Base-by-base conservation (phyloP, 2,797 vertebrate species). In the Denticeps clupeoides region DNA sequence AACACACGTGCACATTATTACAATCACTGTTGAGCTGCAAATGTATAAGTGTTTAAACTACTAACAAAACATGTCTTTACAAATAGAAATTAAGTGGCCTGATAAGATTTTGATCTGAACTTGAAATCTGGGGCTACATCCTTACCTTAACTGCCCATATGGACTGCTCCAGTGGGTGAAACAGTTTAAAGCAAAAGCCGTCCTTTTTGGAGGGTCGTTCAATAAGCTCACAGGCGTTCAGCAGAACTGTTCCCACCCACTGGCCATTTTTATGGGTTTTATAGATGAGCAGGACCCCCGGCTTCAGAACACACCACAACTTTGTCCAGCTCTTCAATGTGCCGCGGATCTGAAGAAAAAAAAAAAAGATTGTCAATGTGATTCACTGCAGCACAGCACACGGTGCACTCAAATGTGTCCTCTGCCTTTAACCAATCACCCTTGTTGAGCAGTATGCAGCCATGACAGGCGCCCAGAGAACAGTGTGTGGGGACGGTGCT, bases 271-370 rank as follows among this genome's bases (percentile, higher is more conserved):
- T 95, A 47, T 89, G 84, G 19, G 89, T 97, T 81, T 99, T 99
- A 62, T 99, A 99, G 76, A 99, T 89, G 58, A 98, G 88, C 41
- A 98, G 74, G 33, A 98, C 93, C 7, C 94, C 94, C 0, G 95
- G 95, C 68, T 99, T 99, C 76, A 99, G 78, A 54, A 96, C 95
- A 51, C 95, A 98, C 94, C 95, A 99, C 77, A 99, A 65, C 78
- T 99, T 99, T 64, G 95, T 98, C 95, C 95, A 99, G 75, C 93
- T 94, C 79, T 98, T 98, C 60, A 98, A 73, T 18, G 92, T 96
- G 44, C 94, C 94, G 31, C 95, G 91, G 65, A 99, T 97, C 95
- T 99, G n/a, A n/a, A n/a, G n/a, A n/a, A n/a, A n/a, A n/a, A n/a
- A n/a, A n/a, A n/a, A n/a, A n/a, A n/a, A n/a, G n/a, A n/a, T n/a